A percentile compares a stretch with the other conserved stretches of the same genome.
These are phyloP conservation scores for Grapholita molesta DNA, from an alignment of 1,140 invertebrate genomes.

Conservation along the genomic window DNA sequence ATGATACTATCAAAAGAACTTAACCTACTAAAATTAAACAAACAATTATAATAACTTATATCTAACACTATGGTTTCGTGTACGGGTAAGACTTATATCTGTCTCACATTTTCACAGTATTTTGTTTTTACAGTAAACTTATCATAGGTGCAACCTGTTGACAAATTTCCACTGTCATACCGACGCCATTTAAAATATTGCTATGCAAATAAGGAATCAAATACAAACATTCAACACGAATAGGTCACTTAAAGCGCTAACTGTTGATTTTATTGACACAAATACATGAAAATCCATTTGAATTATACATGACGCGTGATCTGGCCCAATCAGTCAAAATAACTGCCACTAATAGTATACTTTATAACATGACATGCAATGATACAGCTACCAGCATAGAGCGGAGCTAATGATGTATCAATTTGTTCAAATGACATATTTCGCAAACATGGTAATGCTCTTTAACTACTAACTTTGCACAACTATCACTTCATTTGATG, in stretches of 20 bases:
- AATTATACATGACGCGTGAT: neutral
- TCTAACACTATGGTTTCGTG: no score
- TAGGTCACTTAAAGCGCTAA: neutral
- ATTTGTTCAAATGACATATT: neutral
- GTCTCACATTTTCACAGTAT: no score
- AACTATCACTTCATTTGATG: neutral
- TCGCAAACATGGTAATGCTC: neutral
- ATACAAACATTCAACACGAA: neutral
- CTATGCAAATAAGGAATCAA: neutral
- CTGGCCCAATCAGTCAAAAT: neutral
- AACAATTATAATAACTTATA: no score
- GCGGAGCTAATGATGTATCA: neutral
- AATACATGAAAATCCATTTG: neutral
- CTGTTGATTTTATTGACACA: neutral
- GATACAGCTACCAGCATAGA: neutral
- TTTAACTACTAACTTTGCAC: neutral
- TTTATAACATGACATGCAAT: neutral
- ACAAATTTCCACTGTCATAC: neutral
- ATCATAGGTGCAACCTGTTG: neutral
- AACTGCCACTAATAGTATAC: neutral
- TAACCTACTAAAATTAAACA: no score
- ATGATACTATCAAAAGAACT: no score
- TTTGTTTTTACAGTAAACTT: neutral
- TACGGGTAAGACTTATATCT: no score
- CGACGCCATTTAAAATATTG: neutral